Conservation (phyloP, 2,113 vertebrate genomes). For the Oryzias melastigma region DNA sequence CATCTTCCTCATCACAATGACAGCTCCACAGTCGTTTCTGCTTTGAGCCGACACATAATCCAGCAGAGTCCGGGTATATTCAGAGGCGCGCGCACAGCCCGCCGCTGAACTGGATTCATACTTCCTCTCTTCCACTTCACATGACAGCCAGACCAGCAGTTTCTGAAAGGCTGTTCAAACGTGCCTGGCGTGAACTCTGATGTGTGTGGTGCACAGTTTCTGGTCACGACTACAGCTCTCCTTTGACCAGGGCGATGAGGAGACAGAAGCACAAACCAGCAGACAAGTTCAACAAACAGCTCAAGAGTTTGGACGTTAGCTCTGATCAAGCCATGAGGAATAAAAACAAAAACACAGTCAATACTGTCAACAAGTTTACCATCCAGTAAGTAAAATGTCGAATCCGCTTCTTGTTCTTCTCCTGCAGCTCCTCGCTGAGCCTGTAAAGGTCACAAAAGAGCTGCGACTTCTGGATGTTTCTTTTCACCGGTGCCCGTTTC, state of each 20-base stretch:
- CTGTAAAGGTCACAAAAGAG: no score
- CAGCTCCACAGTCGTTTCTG: constrained; percentile 22
- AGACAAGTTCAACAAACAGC: constrained; percentile 26
- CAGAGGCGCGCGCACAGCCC: constrained; percentile 42
- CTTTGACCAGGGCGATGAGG: constrained; percentile 39
- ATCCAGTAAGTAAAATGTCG: no score
- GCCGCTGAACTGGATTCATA: constrained; percentile 49
- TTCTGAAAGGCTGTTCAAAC: constrained; percentile 74
- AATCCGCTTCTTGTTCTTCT: no score
- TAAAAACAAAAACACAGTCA: neutral
- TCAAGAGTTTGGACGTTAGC: constrained; percentile 7
- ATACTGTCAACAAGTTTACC: neutral
- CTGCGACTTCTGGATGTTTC: no score
- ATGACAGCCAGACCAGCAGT: constrained; percentile 73
- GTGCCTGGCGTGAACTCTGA: constrained; percentile 29
- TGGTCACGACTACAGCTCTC: constrained; percentile 60
- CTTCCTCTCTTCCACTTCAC: constrained; percentile 61
- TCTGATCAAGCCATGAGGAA: neutral
- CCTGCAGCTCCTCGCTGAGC: no score
- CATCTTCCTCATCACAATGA: constrained; percentile 23
- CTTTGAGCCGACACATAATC: constrained; percentile 17
- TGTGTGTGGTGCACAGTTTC: constrained; percentile 43
- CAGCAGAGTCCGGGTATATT: constrained; percentile 62
- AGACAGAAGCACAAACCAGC: constrained; percentile 3
- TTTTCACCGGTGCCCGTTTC: no score